Base-by-base conservation (phyloP, 2,888 invertebrate genomes). In the Plagiodera versicolora region DNA sequence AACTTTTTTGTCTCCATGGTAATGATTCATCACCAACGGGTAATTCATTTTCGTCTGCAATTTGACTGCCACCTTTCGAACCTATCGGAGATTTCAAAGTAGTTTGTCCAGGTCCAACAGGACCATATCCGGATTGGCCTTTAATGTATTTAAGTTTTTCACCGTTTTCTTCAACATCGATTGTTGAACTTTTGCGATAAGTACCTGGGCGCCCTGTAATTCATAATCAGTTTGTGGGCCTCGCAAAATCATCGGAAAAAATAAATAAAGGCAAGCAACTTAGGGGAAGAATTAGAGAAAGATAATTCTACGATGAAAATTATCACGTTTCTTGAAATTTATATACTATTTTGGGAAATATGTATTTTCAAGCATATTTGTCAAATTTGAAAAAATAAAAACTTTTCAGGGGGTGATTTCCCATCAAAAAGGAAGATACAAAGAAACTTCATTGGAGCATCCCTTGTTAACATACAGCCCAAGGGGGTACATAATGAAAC, bases 21-120 rank as follows among this genome's bases (percentile, higher is more conserved):
- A 85, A 70, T 28, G 81, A 79, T 74, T 85, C 84, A 73, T 86
- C 85, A 24, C 83, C 84, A 64, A 78, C 66, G 11, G 84, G 83
- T 64, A 83, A 66, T 67, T 81, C 81, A 66, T 80, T 80, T 60
- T 78, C 79, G 63, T 84, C 83, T 14, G 65, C 63, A 2, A 74
- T 75, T 69, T 78, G 74, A 49, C 72, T 73, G 52, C 74, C 74
- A 45, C 73, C 72, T 64, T 72, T 75, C 0, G 75, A 74, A 56
- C 76, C 76, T 35, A 73, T 67, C 50, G 72, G 71, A 59, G 74
- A 73, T 64, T 70, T 72, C 45, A 72, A 61, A 49, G 68, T 64
- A 19, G 74, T 71, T 66, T 74, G 71, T 63, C 81, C 81, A 35
- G 76, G 68, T 58, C 75, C 82, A 59, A 79, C 79, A 10, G 71